Percentiles rank a stretch among this genome's conserved stretches.
These are phyloP conservation scores for Crocallis elinguaria DNA, from an alignment of 2,888 invertebrate species.

Conservation along the genomic window DNA sequence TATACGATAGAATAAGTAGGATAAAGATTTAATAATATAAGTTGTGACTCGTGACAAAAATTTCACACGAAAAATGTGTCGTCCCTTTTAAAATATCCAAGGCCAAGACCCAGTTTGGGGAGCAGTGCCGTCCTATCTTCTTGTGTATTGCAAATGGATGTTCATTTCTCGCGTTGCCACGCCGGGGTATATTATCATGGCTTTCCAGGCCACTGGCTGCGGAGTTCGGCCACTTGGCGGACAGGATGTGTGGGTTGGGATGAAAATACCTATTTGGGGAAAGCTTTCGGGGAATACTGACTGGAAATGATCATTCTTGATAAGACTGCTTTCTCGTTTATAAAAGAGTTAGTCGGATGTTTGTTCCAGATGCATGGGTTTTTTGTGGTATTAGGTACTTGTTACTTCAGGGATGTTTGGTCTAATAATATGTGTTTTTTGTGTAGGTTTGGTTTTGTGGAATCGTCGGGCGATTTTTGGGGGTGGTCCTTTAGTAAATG, in stretches of 20 bases:
- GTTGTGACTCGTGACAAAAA: no score
- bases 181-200: slow-evolving; percentile 27
- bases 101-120: no score
- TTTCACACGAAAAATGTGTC: no score
- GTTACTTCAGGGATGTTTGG: no score
- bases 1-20: no score
- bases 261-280: slow-evolving; percentile 1
- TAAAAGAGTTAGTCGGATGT: background rate
- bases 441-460: no score
- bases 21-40: no score
- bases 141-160: background rate
- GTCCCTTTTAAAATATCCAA: no score
- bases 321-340: background rate
- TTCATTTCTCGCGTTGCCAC: background rate
- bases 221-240: slow-evolving; percentile 18
- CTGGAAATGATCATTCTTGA: background rate
- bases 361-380: background rate
- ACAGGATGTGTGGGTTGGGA: slow-evolving; percentile 19
- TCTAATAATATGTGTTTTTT: no score
- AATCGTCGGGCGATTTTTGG: no score
- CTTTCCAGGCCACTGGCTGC: slow-evolving; percentile 25
- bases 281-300: background rate
- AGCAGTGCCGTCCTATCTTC: background rate
- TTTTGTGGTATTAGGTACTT: background rate
- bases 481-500: no score